Percentiles rank a stretch among this genome's conserved stretches.
These are phyloP conservation scores for Phaedon cochleariae DNA, from an alignment of 2,888 invertebrate genomes.

Conservation along the genomic window DNA sequence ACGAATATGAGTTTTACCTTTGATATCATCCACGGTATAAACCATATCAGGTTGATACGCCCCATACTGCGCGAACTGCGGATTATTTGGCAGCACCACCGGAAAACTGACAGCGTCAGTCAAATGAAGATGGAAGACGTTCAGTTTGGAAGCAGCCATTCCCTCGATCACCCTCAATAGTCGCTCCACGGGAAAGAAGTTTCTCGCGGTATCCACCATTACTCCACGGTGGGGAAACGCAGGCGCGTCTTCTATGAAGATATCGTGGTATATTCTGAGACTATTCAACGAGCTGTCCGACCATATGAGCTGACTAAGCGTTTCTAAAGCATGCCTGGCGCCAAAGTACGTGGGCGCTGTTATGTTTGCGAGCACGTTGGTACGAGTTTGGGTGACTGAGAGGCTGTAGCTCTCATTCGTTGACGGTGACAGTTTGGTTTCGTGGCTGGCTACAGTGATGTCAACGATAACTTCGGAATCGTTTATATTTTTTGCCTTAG, in stretches of 20 bases:
- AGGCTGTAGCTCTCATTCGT: slow-evolving; percentile 75
- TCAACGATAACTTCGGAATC: slow-evolving; percentile 33
- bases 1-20: slow-evolving; percentile 52
- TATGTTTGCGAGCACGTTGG: slow-evolving; percentile 65
- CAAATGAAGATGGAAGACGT: slow-evolving; percentile 90
- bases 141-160: slow-evolving; percentile 87
- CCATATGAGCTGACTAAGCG: slow-evolving; percentile 79
- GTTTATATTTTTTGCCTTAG: slow-evolving; percentile 12
- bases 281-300: slow-evolving; percentile 70
- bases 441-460: slow-evolving; percentile 58
- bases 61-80: slow-evolving; percentile 80
- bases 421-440: slow-evolving; percentile 66
- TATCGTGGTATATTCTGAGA: slow-evolving; percentile 70
- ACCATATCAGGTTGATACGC: slow-evolving; percentile 77
- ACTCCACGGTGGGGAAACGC: slow-evolving; percentile 82
- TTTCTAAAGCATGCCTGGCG: slow-evolving; percentile 78
- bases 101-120: slow-evolving; percentile 92
- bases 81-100: slow-evolving; percentile 75
- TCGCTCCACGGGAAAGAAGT: slow-evolving; percentile 78
- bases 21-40: slow-evolving; percentile 75
- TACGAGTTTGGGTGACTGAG: slow-evolving; percentile 51
- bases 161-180: slow-evolving; percentile 80
- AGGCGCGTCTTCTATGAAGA: slow-evolving; percentile 77
- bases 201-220: slow-evolving; percentile 88
- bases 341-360: slow-evolving; percentile 76